Percentiles rank a stretch among this genome's conserved stretches.
phyloP scores from a whole-genome alignment of 2,888 invertebrate genomes.

The Ornithoptera priamus region DNA sequence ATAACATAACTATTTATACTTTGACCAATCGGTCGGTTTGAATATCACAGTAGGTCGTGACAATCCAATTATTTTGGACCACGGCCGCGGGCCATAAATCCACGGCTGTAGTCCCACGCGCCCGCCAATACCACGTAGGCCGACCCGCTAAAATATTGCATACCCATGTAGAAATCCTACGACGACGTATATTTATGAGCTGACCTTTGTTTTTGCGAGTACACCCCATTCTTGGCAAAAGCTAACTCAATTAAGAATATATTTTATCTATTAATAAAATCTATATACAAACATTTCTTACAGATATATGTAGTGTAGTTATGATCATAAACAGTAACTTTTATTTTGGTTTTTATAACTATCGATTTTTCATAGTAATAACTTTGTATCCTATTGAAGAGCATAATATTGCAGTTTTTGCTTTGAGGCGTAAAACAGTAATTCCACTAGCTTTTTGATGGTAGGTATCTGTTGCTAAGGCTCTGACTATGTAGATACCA shows the following conservation, averaged over 20 bases:
- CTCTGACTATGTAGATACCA: too few relatives aligned
- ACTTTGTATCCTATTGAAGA: too few relatives aligned
- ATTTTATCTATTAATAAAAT: background rate
- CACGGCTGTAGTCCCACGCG: constrained; percentile 11
- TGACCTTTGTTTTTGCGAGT: constrained; percentile 10
- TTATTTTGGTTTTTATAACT: too few relatives aligned
- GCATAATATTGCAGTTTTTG: too few relatives aligned
- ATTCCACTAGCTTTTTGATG: too few relatives aligned
- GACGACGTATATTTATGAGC: constrained; percentile 23
- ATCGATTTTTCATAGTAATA: too few relatives aligned
- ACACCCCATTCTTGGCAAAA: constrained; percentile 11
- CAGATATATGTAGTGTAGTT: too few relatives aligned
- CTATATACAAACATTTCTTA: too few relatives aligned
- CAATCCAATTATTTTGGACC: constrained; percentile 29
- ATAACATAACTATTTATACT: background rate
- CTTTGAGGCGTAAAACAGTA: too few relatives aligned
- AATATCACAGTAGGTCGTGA: constrained; percentile 22
- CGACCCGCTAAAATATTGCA: constrained; percentile 24
- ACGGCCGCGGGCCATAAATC: constrained; percentile 24
- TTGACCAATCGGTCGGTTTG: constrained; percentile 12
- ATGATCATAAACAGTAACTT: too few relatives aligned
- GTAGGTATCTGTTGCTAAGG: too few relatives aligned
- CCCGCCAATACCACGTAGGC: constrained; percentile 23
- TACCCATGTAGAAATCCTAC: constrained; percentile 20
- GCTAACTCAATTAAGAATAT: constrained; percentile 7